Percentiles rank a stretch among this genome's conserved stretches.
These are phyloP conservation scores for Grammomys dolichurus DNA, from an alignment of 2,113 vertebrate genomes.

Conservation along the genomic window DNA sequence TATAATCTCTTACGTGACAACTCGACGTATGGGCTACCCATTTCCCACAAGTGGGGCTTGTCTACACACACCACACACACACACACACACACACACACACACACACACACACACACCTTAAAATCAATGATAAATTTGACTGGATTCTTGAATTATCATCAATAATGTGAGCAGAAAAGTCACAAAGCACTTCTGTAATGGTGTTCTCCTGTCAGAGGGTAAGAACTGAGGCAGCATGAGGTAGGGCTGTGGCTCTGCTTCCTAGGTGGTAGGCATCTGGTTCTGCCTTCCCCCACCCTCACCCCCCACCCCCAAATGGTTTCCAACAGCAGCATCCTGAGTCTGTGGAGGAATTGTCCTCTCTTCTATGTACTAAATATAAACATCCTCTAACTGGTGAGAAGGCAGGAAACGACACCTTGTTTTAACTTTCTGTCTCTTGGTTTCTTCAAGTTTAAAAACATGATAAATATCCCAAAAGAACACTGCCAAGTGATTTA, in stretches of 20 bases:
- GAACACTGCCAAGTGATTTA: not conserved
- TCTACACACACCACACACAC: not conserved
- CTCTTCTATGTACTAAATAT: not conserved
- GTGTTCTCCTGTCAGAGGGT: not conserved
- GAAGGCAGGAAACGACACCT: not conserved
- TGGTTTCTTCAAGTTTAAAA: not conserved
- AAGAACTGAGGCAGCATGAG: not conserved
- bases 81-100: not conserved
- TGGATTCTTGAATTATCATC: not conserved
- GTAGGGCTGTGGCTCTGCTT: not conserved
- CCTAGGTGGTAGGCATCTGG: not conserved
- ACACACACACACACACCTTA: not conserved
- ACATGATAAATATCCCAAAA: not conserved
- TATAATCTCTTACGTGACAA: not conserved
- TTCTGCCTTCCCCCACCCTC: not conserved
- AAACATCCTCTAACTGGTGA: not conserved
- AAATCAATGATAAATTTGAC: constrained; percentile 10
- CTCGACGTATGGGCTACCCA: not conserved
- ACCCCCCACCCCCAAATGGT: not conserved
- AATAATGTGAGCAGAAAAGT: not conserved
- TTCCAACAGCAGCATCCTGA: not conserved
- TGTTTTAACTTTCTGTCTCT: constrained; percentile 27
- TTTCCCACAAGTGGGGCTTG: not conserved
- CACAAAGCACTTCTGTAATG: not conserved
- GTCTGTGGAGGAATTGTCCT: not conserved